Evolutionary conservation across 2,888 invertebrate genomes (phyloP), one percentile per base, ranked within the genome.

Genomic region (Willowsia nigromaculata): DNA sequence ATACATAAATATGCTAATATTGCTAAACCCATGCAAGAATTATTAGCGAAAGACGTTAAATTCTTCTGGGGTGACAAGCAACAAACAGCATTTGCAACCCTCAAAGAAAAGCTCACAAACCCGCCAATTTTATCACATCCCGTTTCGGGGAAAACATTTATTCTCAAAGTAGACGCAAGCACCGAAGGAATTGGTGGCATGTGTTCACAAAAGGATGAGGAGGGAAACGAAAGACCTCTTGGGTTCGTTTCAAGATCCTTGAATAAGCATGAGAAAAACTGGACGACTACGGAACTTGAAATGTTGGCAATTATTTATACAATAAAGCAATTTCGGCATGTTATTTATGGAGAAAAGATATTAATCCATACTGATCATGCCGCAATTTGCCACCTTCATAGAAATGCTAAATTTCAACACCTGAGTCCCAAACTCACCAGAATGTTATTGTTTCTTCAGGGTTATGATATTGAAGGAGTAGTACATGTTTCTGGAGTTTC

Each of bases 1-100:
- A 93, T 93, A 15, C 56, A 76, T 9, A 86, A 92, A 5, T 93
- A 93, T 87, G 88, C 93, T 0, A 82, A 91, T 4, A 88, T 93
- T 7, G 91, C 93, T 0, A 90, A 91, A 78, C 93, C 93, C 22
- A 78, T 93, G 3, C 93, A 92, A 0, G 22, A 53, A 0, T 56
- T 93, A 6, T 71, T 92, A 0, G 91, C 92, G 47, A 93, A 93
- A 68, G 88, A 91, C 1, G 80, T 18, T 1, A 25, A 7, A 13
- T 92, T 91, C 56, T n/a, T 56, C 15, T 93, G 92, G 92, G 87
- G 40, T 0, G 43, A 22, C 4, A 68, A 81, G 11, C 84, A 90
- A 18, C 56, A 92, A 56, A 18, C 68, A 18, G 90, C 92, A 0
- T 93, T 93, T 68, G 37, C 74, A 18, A 30, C 22, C 5, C 68